Percentiles rank a stretch among this genome's conserved stretches.
These are phyloP conservation scores for Meandrina meandrites DNA, from an alignment of 92 coral and sea anemone species.

Conservation along the genomic window DNA sequence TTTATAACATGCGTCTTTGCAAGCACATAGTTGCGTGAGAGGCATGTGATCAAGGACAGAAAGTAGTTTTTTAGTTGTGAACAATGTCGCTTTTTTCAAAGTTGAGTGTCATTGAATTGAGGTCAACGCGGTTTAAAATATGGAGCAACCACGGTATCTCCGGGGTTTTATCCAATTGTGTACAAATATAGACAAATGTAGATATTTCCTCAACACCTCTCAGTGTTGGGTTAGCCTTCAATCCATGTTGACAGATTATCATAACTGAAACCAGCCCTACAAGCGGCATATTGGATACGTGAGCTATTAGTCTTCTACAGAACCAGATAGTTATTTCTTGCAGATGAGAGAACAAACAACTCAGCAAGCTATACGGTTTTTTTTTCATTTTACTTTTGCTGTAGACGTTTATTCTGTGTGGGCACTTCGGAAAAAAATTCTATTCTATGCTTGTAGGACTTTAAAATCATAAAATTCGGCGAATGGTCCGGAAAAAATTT, in stretches of 20 bases:
- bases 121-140: not conserved
- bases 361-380: not conserved
- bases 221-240: not conserved
- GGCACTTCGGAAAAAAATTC: not conserved
- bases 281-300: not conserved
- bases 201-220: not conserved
- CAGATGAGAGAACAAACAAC: not conserved
- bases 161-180: not conserved
- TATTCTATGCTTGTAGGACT: not conserved
- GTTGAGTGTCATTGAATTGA: not conserved
- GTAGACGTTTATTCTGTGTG: not conserved
- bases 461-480: not conserved
- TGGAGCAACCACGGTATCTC: not conserved
- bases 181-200: not conserved
- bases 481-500: not conserved
- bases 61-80: not conserved
- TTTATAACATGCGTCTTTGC: too few species aligned
- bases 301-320: not conserved
- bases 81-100: not conserved
- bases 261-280: not conserved
- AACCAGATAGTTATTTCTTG: not conserved
- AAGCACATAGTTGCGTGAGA: not conserved
- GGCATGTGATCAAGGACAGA: not conserved
- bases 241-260: slow-evolving; percentile 6
- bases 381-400: not conserved